Conservation (phyloP, 2,113 vertebrate species). For the Amphiprion percula region DNA sequence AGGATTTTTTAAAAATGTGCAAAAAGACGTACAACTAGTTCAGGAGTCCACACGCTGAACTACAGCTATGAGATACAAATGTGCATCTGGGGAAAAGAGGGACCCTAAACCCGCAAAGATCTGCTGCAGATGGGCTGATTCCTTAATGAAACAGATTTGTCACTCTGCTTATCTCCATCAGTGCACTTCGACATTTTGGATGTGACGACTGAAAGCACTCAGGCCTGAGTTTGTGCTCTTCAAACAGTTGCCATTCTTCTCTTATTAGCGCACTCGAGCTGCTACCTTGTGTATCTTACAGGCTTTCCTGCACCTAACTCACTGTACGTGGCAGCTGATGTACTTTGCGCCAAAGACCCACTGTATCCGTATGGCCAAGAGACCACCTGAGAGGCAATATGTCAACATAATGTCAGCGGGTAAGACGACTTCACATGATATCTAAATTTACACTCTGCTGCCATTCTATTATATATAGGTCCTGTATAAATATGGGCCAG, state of each 20-base stretch:
- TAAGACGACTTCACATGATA: conserved; percentile 74
- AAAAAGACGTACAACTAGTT: conserved; percentile 42
- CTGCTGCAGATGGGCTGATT: not conserved
- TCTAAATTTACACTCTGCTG: conserved; percentile 73
- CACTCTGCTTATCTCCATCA: not conserved
- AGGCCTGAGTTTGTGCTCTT: conserved; percentile 19
- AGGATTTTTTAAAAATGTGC: conserved; percentile 56
- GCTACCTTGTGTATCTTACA: conserved; percentile 35
- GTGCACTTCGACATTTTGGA: conserved; percentile 6
- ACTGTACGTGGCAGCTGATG: conserved; percentile 64
- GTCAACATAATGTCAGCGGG: conserved; percentile 77
- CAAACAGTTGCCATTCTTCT: not conserved
- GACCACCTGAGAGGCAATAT: conserved; percentile 77
- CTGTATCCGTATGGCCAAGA: conserved; percentile 56
- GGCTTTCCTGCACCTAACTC: conserved; percentile 51
- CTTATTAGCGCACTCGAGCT: conserved; percentile 46
- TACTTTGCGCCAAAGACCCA: conserved; percentile 53
- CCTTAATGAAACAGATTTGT: not conserved
- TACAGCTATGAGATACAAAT: not conserved
- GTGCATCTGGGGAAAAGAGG: conserved; percentile 3
- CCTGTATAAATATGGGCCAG: conserved; percentile 63
- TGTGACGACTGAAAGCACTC: conserved; percentile 6
- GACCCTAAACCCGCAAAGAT: not conserved
- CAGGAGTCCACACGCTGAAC: conserved; percentile 18
- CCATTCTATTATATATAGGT: conserved; percentile 52